phyloP scores from a whole-genome alignment of 1,140 invertebrate genomes.

The Campoletis sonorensis region DNA sequence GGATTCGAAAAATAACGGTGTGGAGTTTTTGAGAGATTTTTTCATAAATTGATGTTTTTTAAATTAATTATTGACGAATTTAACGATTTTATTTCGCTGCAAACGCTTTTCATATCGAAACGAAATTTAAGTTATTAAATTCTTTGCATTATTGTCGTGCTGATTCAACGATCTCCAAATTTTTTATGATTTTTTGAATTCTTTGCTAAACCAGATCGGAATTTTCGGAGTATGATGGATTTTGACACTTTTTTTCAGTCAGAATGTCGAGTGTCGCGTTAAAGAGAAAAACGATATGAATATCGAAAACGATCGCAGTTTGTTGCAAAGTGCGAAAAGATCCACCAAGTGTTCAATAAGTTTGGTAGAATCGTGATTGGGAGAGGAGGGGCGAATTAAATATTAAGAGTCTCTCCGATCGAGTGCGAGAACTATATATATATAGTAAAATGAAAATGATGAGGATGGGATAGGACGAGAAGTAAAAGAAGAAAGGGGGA shows the following conservation, averaged over 20 bases:
- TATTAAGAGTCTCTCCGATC: slow-evolving; percentile 17
- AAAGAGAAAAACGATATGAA: background rate
- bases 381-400: slow-evolving; percentile 35
- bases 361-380: slow-evolving; percentile 54
- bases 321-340: slow-evolving; percentile 59
- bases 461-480: slow-evolving; percentile 21
- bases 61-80: too few relatives aligned
- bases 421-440: slow-evolving; percentile 31
- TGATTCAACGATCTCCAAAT: too few relatives aligned
- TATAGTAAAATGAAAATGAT: slow-evolving; percentile 21
- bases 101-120: too few relatives aligned
- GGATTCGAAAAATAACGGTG: too few relatives aligned
- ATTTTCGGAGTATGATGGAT: too few relatives aligned
- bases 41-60: too few relatives aligned
- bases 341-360: slow-evolving; percentile 72
- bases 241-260: background rate
- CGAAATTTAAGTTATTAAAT: too few relatives aligned
- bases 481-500: slow-evolving; percentile 32
- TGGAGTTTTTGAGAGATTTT: too few relatives aligned
- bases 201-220: too few relatives aligned
- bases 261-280: background rate
- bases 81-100: too few relatives aligned
- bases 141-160: too few relatives aligned
- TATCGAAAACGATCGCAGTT: slow-evolving; percentile 22
- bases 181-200: too few relatives aligned